phyloP scores from a whole-genome alignment of 2,113 vertebrate species.

The Camelus dromedarius region DNA sequence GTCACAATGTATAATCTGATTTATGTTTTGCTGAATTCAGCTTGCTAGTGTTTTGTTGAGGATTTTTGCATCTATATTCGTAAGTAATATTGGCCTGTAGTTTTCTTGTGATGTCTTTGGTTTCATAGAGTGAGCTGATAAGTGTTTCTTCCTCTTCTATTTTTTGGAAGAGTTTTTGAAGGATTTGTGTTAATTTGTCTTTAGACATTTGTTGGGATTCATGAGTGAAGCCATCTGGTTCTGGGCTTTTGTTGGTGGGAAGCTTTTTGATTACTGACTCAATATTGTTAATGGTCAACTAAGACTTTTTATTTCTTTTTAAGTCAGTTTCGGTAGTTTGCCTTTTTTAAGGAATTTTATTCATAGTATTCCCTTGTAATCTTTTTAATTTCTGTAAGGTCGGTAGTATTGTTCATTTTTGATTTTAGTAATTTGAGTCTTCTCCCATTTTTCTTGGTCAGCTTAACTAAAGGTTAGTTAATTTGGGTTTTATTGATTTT shows the following conservation, averaged over 20 bases:
- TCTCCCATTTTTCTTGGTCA: neutral
- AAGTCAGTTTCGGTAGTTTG: conserved; percentile 7
- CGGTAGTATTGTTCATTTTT: neutral
- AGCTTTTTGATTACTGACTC: conserved; percentile 48
- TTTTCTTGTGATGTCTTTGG: neutral
- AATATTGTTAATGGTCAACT: conserved; percentile 52
- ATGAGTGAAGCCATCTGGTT: conserved; percentile 61
- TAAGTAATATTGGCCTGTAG: neutral
- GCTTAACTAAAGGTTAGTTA: neutral
- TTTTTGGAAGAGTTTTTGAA: conserved; percentile 50
- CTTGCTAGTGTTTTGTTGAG: neutral
- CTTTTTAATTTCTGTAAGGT: neutral
- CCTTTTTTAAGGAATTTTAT: neutral
- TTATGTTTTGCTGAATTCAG: neutral
- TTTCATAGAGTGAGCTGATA: neutral
- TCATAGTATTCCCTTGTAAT: neutral
- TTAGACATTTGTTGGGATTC: conserved; percentile 59
- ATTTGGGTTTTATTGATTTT: neutral
- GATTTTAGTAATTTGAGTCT: conserved; percentile 4
- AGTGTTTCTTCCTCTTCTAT: neutral
- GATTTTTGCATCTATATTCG: neutral
- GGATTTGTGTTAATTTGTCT: conserved; percentile 53
- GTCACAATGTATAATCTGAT: neutral
- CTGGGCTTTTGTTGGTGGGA: conserved; percentile 60
- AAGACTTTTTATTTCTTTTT: conserved; percentile 50